Evolutionary conservation across 2,113 vertebrate species (phyloP).

Genomic region (Pardalotus punctatus): DNA sequence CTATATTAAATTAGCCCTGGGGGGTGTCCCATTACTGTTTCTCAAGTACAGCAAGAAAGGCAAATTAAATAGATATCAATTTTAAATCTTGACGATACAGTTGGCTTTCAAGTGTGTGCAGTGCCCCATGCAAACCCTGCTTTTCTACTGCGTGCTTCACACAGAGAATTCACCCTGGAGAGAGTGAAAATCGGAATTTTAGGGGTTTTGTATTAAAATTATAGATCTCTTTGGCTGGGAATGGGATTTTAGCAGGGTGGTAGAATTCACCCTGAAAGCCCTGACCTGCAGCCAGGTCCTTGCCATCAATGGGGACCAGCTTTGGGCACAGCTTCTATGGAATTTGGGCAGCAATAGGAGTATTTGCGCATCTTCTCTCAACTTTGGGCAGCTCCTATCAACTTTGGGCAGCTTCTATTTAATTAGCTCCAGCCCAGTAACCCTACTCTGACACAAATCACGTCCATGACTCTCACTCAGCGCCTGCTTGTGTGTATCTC

Average conservation of each 20-base stretch:
- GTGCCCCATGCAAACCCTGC: background rate
- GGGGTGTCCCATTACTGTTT: background rate
- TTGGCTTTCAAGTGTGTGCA: background rate
- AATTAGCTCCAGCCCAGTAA: background rate
- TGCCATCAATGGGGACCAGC: background rate
- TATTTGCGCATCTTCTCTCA: no score
- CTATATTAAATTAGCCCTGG: background rate
- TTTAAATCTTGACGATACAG: background rate
- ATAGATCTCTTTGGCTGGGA: background rate
- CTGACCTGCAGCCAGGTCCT: background rate
- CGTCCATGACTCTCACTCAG: background rate
- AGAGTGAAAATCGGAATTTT: background rate
- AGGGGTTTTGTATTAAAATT: background rate
- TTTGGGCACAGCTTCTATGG: background rate
- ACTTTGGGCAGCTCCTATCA: no score
- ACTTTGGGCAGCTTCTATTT: background rate
- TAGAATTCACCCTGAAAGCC: background rate
- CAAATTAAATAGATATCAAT: slow-evolving; percentile 1
- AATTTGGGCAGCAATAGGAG: background rate
- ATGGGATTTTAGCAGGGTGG: background rate
- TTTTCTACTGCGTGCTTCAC: background rate
- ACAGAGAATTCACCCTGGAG: background rate
- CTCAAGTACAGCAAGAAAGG: background rate
- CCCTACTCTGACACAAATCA: background rate
- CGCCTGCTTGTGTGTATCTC: background rate